Base-by-base conservation (phyloP, 1,140 invertebrate genomes). In the Lordiphosa mommai region DNA sequence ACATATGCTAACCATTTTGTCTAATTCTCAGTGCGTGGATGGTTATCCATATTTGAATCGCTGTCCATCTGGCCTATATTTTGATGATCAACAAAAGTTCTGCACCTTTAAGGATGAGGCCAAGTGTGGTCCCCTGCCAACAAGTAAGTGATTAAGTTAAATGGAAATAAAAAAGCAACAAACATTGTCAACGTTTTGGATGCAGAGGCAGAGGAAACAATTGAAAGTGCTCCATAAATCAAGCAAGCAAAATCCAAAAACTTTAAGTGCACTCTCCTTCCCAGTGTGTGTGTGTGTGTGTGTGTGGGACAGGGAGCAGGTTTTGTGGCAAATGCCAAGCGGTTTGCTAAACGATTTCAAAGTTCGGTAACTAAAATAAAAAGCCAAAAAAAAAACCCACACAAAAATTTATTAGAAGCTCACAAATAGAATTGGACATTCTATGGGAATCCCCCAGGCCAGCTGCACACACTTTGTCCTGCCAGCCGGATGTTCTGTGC, bases 71-170 rank as follows among this genome's bases (percentile, higher is more conserved):
- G 95, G 95, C 27, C 89, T 97, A 3, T 95, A 95, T 87, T 97
- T 97, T 87, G 96, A 97, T 86, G 96, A 97, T 74, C 93, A 96
- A 55, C 95, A 93, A 86, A 97, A 97, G 90, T 95, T 94, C 60
- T 97, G 96, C 86, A 97, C 96, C 0, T 97, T 97, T 88, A 96
- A 96, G 90, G 93, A 93, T 60, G 95, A 97, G 90, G 95, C 96
- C n/a, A 92, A 94, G 84, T 97, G 96, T 88, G 96, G 96, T 29
- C 96, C 96, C 8, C 92, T 97, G 67, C 90, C 94, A 58, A 92
- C 94, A 82, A 96, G 95, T 96, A 92, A 93, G 93, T 93, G 80
- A 70, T 76, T 71, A 72, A 59, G 50, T 44, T 46, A 27, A 34
- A n/a, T n/a, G n/a, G n/a, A n/a, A n/a, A n/a, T n/a, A n/a, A n/a